Base-by-base conservation (phyloP, 1,140 invertebrate genomes). In the Melitaea cinxia region DNA sequence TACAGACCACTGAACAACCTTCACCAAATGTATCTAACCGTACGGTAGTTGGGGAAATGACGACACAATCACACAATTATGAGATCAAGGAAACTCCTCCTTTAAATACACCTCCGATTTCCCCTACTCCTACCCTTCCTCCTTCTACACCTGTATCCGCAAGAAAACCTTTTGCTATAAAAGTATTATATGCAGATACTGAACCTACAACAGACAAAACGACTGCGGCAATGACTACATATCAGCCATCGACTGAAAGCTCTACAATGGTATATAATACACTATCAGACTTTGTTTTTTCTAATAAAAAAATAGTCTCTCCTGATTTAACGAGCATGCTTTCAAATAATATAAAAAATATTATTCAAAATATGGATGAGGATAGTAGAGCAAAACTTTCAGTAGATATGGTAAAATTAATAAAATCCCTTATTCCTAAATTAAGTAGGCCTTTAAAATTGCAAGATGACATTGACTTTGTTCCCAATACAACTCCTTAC, bases 271-370 rank as follows among this genome's bases (percentile, higher is more conserved):
- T 91, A 89, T 85, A 82, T 89, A 91, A 89, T 64, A 88, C 78
- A 73, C 82, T 91, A 42, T 89, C 88, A 75, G 87, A 91, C 86
- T 80, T 89, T 72, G 77, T 91, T 70, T 76, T 88, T 69, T 80
- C 87, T 69, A 91, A 88, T 81, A 89, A 89, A 69, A 82, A 82
- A 78, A 66, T 91, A 81, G 82, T 91, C 30, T 91, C 88, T 23
- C 82, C 85, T 55, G 86, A 84, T 85, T 81, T 91, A 89, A 91
- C 88, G 78, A 89, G 86, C 86, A 91, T 91, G 88, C 83, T 91
- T 67, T 82, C 88, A 54, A 88, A 83, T 85, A 89, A 91, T 70
- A 91, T 91, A 63, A 82, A 76, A 79, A 78, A 75, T 75, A 91
- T 91, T 70, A 81, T 91, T 35, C 65, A 81, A 73, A 87, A 83